Conservation (phyloP, 2,888 invertebrate genomes). For the Lasioglossum zephyrum region DNA sequence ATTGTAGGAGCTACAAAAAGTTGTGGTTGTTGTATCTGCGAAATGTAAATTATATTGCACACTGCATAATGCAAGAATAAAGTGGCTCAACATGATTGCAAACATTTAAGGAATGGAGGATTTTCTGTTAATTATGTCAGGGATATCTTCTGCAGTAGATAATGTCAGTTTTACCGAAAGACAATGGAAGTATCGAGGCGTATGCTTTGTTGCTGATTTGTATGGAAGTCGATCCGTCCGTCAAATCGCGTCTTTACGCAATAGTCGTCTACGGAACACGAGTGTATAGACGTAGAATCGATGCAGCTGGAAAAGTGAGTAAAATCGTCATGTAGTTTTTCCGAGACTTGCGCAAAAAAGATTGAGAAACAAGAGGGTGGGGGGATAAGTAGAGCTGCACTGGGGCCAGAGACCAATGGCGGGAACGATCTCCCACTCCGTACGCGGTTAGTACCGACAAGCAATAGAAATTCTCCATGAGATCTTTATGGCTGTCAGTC, state of each 20-base stretch:
- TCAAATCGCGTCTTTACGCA: not conserved
- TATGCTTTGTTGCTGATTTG: not conserved
- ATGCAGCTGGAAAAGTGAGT: conserved; percentile 6
- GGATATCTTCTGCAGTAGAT: not conserved
- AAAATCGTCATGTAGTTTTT: conserved; percentile 33
- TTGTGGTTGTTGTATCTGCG: not conserved
- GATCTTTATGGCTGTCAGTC: conserved; percentile 79
- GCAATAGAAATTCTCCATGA: conserved; percentile 76
- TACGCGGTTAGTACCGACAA: conserved; percentile 45
- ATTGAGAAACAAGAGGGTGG: conserved; percentile 45
- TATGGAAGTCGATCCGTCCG: not conserved
- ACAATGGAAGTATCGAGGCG: not conserved
- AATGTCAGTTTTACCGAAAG: not conserved
- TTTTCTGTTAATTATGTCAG: not conserved
- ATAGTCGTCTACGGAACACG: not conserved
- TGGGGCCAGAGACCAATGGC: conserved; percentile 72
- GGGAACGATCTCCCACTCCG: conserved; percentile 69
- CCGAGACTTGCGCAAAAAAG: conserved; percentile 52
- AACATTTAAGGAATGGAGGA: not conserved
- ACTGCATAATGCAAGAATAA: not conserved
- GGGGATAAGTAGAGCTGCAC: conserved; percentile 61
- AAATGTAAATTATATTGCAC: not conserved
- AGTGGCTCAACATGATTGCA: not conserved
- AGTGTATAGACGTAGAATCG: not conserved
- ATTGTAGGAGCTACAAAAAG: not conserved